These are phyloP conservation scores for Drosophila stalkeri DNA, from an alignment of 2,888 invertebrate genomes.

Conservation along the genomic window DNA sequence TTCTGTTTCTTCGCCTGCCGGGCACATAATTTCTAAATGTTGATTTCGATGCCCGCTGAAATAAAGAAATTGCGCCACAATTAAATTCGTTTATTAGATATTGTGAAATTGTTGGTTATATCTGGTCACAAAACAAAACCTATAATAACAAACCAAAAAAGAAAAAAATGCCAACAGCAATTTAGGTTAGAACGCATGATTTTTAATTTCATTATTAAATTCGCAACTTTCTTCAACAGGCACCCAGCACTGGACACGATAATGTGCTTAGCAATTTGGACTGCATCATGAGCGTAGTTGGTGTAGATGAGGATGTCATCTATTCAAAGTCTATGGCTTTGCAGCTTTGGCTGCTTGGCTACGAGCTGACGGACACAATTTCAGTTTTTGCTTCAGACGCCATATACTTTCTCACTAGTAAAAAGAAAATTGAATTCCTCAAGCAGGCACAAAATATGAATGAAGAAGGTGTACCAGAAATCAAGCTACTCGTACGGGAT, in stretches of 20 bases:
- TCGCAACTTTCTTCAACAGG: constrained; percentile 81
- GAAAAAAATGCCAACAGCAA: constrained; percentile 19
- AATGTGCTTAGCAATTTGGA: constrained; percentile 94
- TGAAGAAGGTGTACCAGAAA: constrained; percentile 93
- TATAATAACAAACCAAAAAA: neutral
- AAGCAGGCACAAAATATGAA: constrained; percentile 94
- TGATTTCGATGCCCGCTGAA: neutral
- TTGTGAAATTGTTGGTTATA: constrained; percentile 51
- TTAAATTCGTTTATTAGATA: constrained; percentile 14
- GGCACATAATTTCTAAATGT: constrained; percentile 1
- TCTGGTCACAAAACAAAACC: neutral
- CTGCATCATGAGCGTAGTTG: constrained; percentile 95
- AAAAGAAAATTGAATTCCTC: constrained; percentile 98
- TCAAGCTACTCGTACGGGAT: constrained; percentile 95
- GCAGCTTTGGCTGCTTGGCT: constrained; percentile 99
- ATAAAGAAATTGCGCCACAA: neutral
- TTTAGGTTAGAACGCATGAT: constrained; percentile 60
- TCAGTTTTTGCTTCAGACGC: constrained; percentile 94
- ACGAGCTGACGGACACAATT: constrained; percentile 98
- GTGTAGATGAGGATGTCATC: constrained; percentile 96
- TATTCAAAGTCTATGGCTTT: constrained; percentile 98
- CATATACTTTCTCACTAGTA: constrained; percentile 96
- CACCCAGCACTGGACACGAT: constrained; percentile 87
- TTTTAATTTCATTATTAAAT: constrained; percentile 18
- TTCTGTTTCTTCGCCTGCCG: constrained; percentile 16